phyloP scores from a whole-genome alignment of 2,797 vertebrate species.

The Smutsia gigantea region DNA sequence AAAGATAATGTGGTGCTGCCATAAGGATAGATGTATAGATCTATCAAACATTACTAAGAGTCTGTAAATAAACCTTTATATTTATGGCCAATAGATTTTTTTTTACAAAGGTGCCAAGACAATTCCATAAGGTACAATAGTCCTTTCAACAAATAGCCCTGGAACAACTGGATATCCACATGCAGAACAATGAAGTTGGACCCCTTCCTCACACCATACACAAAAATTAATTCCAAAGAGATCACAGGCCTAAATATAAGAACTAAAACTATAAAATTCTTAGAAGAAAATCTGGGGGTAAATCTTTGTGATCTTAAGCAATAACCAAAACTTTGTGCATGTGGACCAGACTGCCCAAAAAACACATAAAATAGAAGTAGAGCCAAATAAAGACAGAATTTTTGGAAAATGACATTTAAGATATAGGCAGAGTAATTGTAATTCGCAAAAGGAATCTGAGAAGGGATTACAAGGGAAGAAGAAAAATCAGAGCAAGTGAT shows the following conservation, averaged over 20 bases:
- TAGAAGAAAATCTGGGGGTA: neutral
- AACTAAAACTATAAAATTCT: neutral
- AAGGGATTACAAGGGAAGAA: neutral
- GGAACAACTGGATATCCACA: neutral
- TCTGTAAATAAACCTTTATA: neutral
- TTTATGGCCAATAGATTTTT: neutral
- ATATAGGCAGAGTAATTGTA: neutral
- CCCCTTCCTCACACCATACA: neutral
- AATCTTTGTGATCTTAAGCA: neutral
- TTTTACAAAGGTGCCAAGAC: neutral
- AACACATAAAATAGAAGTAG: neutral
- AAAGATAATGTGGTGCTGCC: neutral
- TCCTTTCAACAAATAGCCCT: neutral
- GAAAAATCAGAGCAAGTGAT: constrained; percentile 42
- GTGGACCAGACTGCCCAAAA: neutral
- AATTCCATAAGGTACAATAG: neutral
- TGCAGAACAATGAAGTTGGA: neutral
- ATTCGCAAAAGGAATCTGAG: constrained; percentile 1
- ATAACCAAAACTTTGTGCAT: neutral
- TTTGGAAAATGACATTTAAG: neutral
- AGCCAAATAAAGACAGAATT: constrained; percentile 16
- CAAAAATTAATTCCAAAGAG: neutral
- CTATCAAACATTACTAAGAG: neutral
- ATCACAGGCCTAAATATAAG: neutral
- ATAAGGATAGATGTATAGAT: neutral